These are phyloP conservation scores for Chionomys nivalis DNA, from an alignment of 2,113 vertebrate genomes.

Conservation along the genomic window DNA sequence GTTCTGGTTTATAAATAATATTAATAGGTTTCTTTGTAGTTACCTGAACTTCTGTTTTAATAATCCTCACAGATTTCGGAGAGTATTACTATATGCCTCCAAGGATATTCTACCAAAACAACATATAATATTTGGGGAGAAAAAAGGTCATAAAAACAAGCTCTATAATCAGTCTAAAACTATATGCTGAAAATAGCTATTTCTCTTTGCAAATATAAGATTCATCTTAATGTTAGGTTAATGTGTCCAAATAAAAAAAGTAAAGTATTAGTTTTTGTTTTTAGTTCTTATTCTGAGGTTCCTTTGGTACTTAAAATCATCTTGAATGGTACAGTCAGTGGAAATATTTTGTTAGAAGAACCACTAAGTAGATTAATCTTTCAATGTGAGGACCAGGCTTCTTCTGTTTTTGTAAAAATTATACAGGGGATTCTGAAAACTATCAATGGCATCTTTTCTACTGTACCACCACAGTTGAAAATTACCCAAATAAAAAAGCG, in stretches of 20 bases:
- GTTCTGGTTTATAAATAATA: not conserved
- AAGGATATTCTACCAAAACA: not conserved
- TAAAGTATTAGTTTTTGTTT: not conserved
- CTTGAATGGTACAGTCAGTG: not conserved
- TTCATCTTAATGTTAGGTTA: constrained; percentile 3
- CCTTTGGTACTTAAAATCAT: not conserved
- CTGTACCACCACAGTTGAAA: not conserved
- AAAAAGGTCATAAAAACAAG: not conserved
- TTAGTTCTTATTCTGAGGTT: not conserved
- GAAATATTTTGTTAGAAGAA: constrained; percentile 11
- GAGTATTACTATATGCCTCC: constrained; percentile 11
- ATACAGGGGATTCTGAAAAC: not conserved
- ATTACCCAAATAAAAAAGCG: constrained; percentile 1
- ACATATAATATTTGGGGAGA: not conserved
- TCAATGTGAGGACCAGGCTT: not conserved
- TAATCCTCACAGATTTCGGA: not conserved
- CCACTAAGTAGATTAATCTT: constrained; percentile 4
- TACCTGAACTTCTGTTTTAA: not conserved
- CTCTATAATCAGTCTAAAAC: constrained; percentile 18
- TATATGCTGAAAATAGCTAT: not conserved
- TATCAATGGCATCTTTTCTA: not conserved
- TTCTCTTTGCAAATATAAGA: not conserved
- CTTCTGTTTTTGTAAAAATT: constrained; percentile 13
- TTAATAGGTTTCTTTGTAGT: not conserved
- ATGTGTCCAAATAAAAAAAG: not conserved